Percentiles rank a stretch among this genome's conserved stretches.
These are phyloP conservation scores for Goniozus legneri DNA, from an alignment of 1,140 invertebrate species.

Conservation along the genomic window DNA sequence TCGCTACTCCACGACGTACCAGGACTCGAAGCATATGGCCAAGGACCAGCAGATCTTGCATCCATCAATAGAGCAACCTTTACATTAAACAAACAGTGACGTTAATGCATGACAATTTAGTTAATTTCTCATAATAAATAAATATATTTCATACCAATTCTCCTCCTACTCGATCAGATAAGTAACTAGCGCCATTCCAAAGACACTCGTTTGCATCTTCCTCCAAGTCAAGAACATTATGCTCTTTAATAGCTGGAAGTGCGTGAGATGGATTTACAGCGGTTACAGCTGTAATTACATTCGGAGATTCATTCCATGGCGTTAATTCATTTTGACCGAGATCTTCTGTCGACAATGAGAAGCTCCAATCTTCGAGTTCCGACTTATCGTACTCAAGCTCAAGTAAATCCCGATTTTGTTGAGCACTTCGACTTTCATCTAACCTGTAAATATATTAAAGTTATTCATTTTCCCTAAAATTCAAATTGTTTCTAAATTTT, in stretches of 20 bases:
- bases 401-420: slow-evolving; percentile 65
- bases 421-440: slow-evolving; percentile 66
- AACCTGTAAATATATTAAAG: slow-evolving; percentile 48
- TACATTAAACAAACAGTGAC: too few relatives aligned
- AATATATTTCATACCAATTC: slow-evolving; percentile 54
- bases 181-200: slow-evolving; percentile 67
- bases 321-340: slow-evolving; percentile 50
- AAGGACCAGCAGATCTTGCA: slow-evolving; percentile 35
- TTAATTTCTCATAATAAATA: too few relatives aligned
- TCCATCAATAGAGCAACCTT: slow-evolving; percentile 44
- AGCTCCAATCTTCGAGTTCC: slow-evolving; percentile 76
- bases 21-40: slow-evolving; percentile 45
- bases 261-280: slow-evolving; percentile 61
- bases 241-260: slow-evolving; percentile 69
- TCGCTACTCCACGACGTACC: slow-evolving; percentile 46
- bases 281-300: slow-evolving; percentile 48
- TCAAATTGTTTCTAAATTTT: too few relatives aligned
- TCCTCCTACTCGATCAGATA: slow-evolving; percentile 54
- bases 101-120: too few relatives aligned
- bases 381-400: slow-evolving; percentile 71
- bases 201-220: slow-evolving; percentile 71
- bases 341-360: slow-evolving; percentile 68
- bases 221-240: slow-evolving; percentile 67
- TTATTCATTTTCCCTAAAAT: too few relatives aligned
- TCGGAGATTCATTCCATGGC: slow-evolving; percentile 50